Conservation (phyloP, 2,888 invertebrate genomes). For the Stratiomys singularior region DNA sequence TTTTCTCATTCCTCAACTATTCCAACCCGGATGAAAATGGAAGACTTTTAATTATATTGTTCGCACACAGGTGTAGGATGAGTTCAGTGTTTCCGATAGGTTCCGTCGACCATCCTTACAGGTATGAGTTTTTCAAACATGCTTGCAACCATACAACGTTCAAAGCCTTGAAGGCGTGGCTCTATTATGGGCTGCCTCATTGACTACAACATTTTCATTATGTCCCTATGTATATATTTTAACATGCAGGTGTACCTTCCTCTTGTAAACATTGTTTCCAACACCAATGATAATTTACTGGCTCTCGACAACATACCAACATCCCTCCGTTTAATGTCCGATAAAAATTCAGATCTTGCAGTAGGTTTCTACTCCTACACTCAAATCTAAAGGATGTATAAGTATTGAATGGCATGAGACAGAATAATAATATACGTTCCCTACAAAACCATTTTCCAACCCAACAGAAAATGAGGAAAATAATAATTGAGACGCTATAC, state of each 20-base stretch:
- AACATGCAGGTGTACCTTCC: constrained; percentile 37
- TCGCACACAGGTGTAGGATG: constrained; percentile 43
- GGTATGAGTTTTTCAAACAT: neutral
- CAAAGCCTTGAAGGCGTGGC: constrained; percentile 47
- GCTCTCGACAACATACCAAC: constrained; percentile 12
- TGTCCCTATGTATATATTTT: neutral
- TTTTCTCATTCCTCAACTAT: neutral
- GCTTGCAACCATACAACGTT: neutral
- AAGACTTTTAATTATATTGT: constrained; percentile 50
- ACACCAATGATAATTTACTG: constrained; percentile 50
- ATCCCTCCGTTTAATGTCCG: neutral
- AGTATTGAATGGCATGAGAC: neutral
- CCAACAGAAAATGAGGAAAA: constrained; percentile 6
- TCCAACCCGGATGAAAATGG: constrained; percentile 24
- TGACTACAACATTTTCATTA: constrained; percentile 2
- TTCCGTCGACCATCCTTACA: neutral
- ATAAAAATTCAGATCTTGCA: neutral
- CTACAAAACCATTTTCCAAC: neutral
- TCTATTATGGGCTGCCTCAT: constrained; percentile 40
- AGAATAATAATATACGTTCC: neutral
- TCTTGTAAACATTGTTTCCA: constrained; percentile 48
- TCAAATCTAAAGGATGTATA: neutral
- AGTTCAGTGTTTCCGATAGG: constrained; percentile 35
- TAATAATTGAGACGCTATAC: constrained; percentile 32
- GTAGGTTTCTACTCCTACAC: neutral